phyloP scores from a whole-genome alignment of 1,140 invertebrate genomes.

The Drosophila subobscura region DNA sequence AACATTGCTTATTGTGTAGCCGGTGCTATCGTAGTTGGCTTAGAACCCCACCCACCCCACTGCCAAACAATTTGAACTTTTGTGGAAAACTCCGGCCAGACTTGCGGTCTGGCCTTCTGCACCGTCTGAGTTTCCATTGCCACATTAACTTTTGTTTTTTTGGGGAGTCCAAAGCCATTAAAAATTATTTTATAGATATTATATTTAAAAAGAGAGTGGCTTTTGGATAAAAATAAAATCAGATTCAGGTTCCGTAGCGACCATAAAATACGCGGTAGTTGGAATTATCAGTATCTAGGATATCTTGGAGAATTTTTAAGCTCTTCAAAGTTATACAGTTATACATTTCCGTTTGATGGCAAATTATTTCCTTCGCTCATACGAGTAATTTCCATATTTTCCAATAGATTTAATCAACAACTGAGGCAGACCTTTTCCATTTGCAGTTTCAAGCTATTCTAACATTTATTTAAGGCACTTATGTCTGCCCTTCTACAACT shows the following conservation, averaged over 20 bases:
- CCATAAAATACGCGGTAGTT: too few relatives aligned
- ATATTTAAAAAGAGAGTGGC: slow-evolving; percentile 12
- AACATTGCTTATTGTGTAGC: slow-evolving; percentile 19
- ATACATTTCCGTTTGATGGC: too few relatives aligned
- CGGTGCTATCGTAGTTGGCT: slow-evolving; percentile 7
- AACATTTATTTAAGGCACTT: slow-evolving; percentile 5
- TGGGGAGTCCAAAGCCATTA: slow-evolving; percentile 1
- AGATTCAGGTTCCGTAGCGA: not conserved
- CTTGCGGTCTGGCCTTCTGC: not conserved
- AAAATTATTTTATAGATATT: slow-evolving; percentile 5
- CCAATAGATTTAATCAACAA: slow-evolving; percentile 1
- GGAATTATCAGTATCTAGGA: too few relatives aligned
- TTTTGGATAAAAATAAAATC: slow-evolving; percentile 28
- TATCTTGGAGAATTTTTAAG: too few relatives aligned
- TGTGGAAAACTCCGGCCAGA: too few relatives aligned
- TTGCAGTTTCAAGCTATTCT: not conserved
- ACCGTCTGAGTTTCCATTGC: not conserved
- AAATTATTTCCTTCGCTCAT: too few relatives aligned
- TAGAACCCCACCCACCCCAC: not conserved
- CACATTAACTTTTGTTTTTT: slow-evolving; percentile 10
- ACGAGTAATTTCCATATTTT: not conserved
- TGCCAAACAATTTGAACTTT: too few relatives aligned
- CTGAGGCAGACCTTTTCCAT: not conserved
- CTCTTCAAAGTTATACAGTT: too few relatives aligned
- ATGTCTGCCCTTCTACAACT: slow-evolving; percentile 36